Base-by-base conservation (phyloP, 2,797 vertebrate genomes). In the Fundulus diaphanus region DNA sequence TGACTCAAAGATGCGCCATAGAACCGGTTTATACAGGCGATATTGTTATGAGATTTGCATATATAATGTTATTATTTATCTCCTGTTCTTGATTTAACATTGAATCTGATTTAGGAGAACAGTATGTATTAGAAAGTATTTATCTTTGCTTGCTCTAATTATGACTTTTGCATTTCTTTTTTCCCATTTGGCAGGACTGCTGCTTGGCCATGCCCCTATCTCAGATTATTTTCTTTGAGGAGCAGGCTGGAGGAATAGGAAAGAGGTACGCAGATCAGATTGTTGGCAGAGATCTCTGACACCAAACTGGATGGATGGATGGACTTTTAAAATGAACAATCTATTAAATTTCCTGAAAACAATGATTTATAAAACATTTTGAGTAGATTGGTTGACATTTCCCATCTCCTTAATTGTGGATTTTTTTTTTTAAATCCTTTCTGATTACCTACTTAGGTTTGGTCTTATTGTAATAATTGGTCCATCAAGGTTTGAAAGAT, bases 241-340 rank as follows among this genome's bases (percentile, higher is more conserved):
- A 99, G 79, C 97, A 99, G 85, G 96, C 97, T 72, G 97, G 96
- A 65, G 97, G 98, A 56, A 97, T 99, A 91, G 98, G 98, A 85
- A 99, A 99, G 90, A 99, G 98, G 98, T 98, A 87, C 86, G 67
- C 71, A 18, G 0, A 24, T 27, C 0, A 1, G 57, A 12, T 78
- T 27, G 4, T 54, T 24, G 15, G 24, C 12, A 56, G 22, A 5
- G 5, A 37, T 59, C 5, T 31, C 15, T 7, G 15, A 35, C 29
- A 42, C 40, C 40, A 42, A 42, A 42, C 40, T 42, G 7, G 40
- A 42, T 59, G 9, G 57, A 20, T 59, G 8, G 27, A 7, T 59
- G 8, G 56, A 29, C n/a, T n/a, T n/a, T n/a, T n/a, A n/a, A n/a
- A n/a, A n/a, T n/a, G n/a, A n/a, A n/a, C n/a, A n/a, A n/a, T n/a